phyloP scores from a whole-genome alignment of 2,113 vertebrate species.

The Lagopus leucura region DNA sequence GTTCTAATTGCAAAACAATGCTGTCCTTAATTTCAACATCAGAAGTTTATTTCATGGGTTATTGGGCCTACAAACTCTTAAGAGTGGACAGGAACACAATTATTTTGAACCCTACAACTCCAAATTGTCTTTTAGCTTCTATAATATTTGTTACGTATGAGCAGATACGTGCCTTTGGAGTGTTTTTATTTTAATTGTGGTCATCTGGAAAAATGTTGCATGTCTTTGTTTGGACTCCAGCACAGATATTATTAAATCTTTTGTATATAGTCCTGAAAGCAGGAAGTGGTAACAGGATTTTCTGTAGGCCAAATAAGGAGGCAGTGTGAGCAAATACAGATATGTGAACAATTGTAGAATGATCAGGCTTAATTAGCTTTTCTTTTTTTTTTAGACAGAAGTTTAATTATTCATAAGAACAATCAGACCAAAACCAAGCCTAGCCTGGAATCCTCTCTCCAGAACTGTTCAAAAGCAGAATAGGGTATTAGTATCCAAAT shows the following conservation, averaged over 20 bases:
- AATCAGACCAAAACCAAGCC: neutral
- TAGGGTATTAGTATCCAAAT: neutral
- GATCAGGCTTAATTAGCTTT: neutral
- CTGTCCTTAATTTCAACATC: neutral
- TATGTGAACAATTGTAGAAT: neutral
- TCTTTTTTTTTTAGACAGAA: neutral
- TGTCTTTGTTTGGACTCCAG: neutral
- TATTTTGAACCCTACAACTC: neutral
- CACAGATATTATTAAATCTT: neutral
- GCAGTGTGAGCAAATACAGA: neutral
- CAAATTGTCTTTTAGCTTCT: neutral
- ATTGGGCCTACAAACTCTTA: neutral
- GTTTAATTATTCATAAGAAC: neutral
- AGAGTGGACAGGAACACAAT: neutral
- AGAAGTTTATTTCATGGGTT: neutral
- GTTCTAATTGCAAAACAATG: neutral
- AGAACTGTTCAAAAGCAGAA: neutral
- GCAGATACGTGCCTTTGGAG: neutral
- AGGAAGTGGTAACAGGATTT: neutral
- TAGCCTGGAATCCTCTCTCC: neutral
- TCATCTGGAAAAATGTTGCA: neutral
- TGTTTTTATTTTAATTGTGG: neutral
- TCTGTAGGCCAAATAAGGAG: neutral
- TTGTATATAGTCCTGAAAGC: neutral
- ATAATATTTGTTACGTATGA: neutral